Base-by-base conservation (phyloP, 2,797 vertebrate genomes). In the Knipowitschia caucasica region DNA sequence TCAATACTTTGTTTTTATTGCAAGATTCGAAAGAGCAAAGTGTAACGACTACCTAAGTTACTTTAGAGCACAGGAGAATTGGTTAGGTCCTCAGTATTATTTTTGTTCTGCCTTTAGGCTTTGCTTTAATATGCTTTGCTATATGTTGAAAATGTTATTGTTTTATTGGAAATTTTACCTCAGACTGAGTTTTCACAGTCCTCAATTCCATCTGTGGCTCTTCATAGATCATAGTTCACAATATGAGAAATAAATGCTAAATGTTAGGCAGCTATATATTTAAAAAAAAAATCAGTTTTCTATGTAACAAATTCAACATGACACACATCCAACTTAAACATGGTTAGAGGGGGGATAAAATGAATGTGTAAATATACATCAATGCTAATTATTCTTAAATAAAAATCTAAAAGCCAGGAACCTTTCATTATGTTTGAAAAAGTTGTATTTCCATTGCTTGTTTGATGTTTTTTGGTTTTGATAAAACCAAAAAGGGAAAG, bases 91-190 rank as follows among this genome's bases (percentile, higher is more conserved):
- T 83, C 56, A 61, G 81, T 84, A 83, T 80, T 77, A 71, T 85
- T 83, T n/a, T 76, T 64, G 78, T 87, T 83, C 57, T 65, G 79
- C 74, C 77, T 77, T 76, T 73, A 73, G 79, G 83, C 84, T 82
- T 86, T 82, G 87, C 87, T 89, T 87, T 87, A 84, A 80, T 85
- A 89, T 86, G 86, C 83, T 88, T 88, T 89, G 85, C 87, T 86
- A 74, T 79, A 40, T 75, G 77, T n/a, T 85, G 79, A 83, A 63
- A 50, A 75, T 88, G 74, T 69, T 73, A 76, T 77, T n/a, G 29
- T 79, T 82, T 82, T 78, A 61, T 77, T 78, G 71, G 73, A 82
- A 56, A 81, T 85, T 85, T 86, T 87, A 87, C 82, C 86, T 86
- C 82, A 87, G 77, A 86, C 82, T 82, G 81, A 80, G 73, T 83